These are phyloP conservation scores for Protosalanx chinensis DNA, from an alignment of 2,797 vertebrate species.

Conservation along the genomic window DNA sequence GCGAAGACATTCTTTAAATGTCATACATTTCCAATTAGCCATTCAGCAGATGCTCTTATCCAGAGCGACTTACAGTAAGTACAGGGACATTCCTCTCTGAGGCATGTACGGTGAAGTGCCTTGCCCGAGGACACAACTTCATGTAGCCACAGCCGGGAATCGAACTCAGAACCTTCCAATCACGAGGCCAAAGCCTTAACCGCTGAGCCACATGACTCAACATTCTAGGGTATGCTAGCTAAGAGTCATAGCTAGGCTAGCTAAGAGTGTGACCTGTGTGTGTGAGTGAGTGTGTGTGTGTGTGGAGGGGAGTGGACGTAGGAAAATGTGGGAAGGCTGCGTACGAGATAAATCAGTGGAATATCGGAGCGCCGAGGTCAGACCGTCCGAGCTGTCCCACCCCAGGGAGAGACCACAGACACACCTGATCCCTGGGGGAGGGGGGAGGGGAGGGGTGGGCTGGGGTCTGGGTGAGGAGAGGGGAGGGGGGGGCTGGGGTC, in stretches of 20 bases:
- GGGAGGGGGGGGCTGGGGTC: background rate
- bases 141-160: no score
- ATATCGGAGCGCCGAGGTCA: background rate
- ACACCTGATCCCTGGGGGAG: background rate
- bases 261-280: slow-evolving; percentile 21
- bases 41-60: no score
- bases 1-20: background rate
- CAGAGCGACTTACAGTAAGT: no score
- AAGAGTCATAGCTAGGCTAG: background rate
- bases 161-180: no score
- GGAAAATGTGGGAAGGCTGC: background rate
- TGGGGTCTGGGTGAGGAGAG: background rate
- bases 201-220: no score
- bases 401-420: background rate
- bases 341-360: background rate
- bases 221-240: no score
- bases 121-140: no score
- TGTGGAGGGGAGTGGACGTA: background rate
- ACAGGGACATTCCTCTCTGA: no score
- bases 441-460: background rate
- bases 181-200: no score
- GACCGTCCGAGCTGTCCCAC: background rate
- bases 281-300: slow-evolving; percentile 5
- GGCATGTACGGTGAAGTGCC: no score
- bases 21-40: no score